Evolutionary conservation across 2,113 vertebrate species (phyloP), one percentile per base, ranked within the genome.

Genomic region (Cnemophilus loriae): DNA sequence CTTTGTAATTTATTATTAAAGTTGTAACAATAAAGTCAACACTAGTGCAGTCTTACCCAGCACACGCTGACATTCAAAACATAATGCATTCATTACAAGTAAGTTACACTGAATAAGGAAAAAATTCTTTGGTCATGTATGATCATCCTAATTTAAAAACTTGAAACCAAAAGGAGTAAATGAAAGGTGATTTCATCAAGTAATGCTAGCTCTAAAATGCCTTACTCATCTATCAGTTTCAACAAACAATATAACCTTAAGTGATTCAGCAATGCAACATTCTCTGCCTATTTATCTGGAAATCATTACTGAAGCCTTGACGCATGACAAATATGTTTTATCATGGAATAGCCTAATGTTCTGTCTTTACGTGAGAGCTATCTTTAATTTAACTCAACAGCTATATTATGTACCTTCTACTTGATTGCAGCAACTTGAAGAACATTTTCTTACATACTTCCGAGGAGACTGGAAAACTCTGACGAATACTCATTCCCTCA

Each of bases 21-120:
- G 22, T 32, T 22, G 1, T 33, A 52, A 41, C 13, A 39, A 68
- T 53, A 46, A 65, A 86, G 15, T 27, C 37, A 91, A 30, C 46
- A 63, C 32, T 27, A 39, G 5, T 4, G 6, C 42, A 75, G 56
- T 17, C 33, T 63, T 42, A 79, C 30, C 61, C 7, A 3, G 35
- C 33, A 46, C 1, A 0, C 0, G 0, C 33, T 50, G 33, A 50
- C 0, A 0, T 84, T 77, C 63, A 57, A 26, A 44, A 56, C 11
- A 41, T 16, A 75, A 61, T 0, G 1, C 3, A 32, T n/a, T 85
- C 17, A 53, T 32, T 89, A 28, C 61, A 89, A 26, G 10, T 30
- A 41, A 63, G 10, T 44, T 47, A 27, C 22, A 35, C 4, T 2
- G 4, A 84, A 22, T 27, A 78, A 42, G 6, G 13, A 49, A 71